Percentiles rank a stretch among this genome's conserved stretches.
These are phyloP conservation scores for Penaeus vannamei DNA, from an alignment of 1,140 invertebrate genomes.

Conservation along the genomic window DNA sequence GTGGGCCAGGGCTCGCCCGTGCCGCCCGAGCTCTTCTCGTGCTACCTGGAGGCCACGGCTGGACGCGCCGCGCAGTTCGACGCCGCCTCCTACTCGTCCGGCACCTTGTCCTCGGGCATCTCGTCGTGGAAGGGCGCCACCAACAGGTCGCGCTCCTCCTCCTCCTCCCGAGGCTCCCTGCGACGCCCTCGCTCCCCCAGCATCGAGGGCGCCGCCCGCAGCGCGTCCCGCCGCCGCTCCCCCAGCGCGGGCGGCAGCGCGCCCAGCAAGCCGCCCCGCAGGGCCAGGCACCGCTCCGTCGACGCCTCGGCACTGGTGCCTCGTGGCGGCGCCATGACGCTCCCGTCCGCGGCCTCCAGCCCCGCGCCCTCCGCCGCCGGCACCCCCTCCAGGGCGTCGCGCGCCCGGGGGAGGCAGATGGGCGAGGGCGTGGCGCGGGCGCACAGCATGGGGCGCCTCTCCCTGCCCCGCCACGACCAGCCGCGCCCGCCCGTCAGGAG, in stretches of 20 bases:
- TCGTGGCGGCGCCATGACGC: neutral
- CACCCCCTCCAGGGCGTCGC: conserved; percentile 23
- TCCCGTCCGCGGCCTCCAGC: neutral
- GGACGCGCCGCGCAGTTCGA: conserved; percentile 58
- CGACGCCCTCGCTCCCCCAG: conserved; percentile 23
- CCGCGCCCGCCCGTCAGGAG: conserved; percentile 42
- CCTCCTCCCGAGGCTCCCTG: conserved; percentile 61
- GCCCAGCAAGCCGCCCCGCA: conserved; percentile 44
- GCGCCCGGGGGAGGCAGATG: conserved; percentile 1
- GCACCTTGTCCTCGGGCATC: conserved; percentile 62
- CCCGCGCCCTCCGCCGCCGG: neutral
- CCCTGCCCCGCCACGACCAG: conserved; percentile 14
- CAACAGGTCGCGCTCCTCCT: conserved; percentile 58
- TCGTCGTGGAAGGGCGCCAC: conserved; percentile 58
- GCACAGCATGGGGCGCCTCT: conserved; percentile 61
- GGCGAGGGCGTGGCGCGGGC: conserved; percentile 56
- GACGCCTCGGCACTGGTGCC: neutral
- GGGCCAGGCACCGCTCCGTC: conserved; percentile 29
- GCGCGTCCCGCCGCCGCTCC: neutral
- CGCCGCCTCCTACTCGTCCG: conserved; percentile 64
- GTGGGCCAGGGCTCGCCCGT: conserved; percentile 39
- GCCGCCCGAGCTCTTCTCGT: conserved; percentile 64
- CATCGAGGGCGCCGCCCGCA: neutral
- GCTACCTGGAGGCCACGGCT: conserved; percentile 64
- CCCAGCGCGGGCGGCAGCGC: neutral